Percentiles rank a stretch among this genome's conserved stretches.
phyloP scores from a whole-genome alignment of 1,140 invertebrate genomes.

The Trichonephila inaurata region DNA sequence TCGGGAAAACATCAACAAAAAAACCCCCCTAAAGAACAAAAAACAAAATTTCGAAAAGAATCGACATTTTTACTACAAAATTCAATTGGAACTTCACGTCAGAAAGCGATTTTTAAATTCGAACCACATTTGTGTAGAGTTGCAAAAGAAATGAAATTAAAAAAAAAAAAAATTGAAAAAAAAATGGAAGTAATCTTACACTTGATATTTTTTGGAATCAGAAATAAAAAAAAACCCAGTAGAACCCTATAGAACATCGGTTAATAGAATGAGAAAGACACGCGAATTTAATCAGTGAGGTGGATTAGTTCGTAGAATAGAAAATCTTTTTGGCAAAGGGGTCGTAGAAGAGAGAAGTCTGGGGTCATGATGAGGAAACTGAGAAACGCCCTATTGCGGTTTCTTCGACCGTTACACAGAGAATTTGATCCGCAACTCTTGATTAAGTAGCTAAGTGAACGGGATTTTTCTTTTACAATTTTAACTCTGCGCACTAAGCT shows the following conservation, averaged over 20 bases:
- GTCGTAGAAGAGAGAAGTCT: not conserved
- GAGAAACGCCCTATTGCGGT: constrained; percentile 19
- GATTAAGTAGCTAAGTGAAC: constrained; percentile 38
- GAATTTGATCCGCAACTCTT: constrained; percentile 40
- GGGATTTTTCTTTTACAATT: not conserved
- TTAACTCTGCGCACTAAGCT: not conserved
- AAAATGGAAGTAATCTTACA: not conserved
- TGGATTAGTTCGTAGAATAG: constrained; percentile 36
- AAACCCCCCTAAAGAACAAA: too few relatives aligned
- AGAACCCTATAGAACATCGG: constrained; percentile 8
- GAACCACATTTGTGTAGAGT: not conserved
- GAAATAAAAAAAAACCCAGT: not conserved
- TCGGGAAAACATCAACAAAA: too few relatives aligned
- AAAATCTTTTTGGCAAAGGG: constrained; percentile 24
- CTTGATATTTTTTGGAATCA: not conserved
- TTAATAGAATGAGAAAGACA: constrained; percentile 44
- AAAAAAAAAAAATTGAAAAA: not conserved
- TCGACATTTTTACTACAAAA: too few relatives aligned
- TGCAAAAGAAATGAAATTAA: not conserved
- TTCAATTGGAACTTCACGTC: too few relatives aligned
- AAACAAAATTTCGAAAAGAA: too few relatives aligned
- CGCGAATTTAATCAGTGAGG: constrained; percentile 40
- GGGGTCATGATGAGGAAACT: not conserved
- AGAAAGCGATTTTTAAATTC: constrained; percentile 12
- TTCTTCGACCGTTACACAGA: constrained; percentile 2